Evolutionary conservation across 2,113 vertebrate genomes (phyloP), one percentile per base, ranked within the genome.

Genomic region (Oncorhynchus nerka): DNA sequence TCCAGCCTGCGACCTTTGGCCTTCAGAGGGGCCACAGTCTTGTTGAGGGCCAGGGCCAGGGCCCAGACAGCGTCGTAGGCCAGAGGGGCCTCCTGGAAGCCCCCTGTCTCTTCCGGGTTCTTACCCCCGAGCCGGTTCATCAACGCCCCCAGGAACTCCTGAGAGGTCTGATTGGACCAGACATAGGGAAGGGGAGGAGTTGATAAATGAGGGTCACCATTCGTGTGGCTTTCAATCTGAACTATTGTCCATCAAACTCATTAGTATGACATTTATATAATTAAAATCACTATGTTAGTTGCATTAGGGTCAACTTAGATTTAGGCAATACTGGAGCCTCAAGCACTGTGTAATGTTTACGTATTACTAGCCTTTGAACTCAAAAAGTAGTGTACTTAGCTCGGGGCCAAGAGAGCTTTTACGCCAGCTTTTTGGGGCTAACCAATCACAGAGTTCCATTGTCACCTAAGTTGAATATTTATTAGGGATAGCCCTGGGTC

Each of bases 51-150:
- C 28, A 99, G 79, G 0, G 97, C 97, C 83, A 99, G 85, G 0
- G 97, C 97, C 97, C 97, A 99, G 64, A 99, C 94, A 4, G 97
- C 97, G 2, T 99, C 97, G 0, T 97, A 99, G 71, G 97, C 97
- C 69, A 99, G 86, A 0, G 97, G 97, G 0, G 97, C 97, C 86
- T 98, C 97, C 90, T 98, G 97, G 77, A 98, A 97, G 0, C 97
- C 97, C 0, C 97, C 97, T 0, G 96, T 98, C 87, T 97, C 97
- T 86, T 99, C 97, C 0, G 97, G 96, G 83, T 95, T 95, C 88
- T 92, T 96, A 0, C 95, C 95, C 0, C 96, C 95, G 19, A 98
- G 83, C 16, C 94, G 86, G 30, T 94, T 96, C 92, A 95, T 95
- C 82, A 99, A 88, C 86, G 97, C 95, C 1, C 94, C 92, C 3